Conservation (phyloP, 1,140 invertebrate genomes). For the Pogonognathellus flavescens region DNA sequence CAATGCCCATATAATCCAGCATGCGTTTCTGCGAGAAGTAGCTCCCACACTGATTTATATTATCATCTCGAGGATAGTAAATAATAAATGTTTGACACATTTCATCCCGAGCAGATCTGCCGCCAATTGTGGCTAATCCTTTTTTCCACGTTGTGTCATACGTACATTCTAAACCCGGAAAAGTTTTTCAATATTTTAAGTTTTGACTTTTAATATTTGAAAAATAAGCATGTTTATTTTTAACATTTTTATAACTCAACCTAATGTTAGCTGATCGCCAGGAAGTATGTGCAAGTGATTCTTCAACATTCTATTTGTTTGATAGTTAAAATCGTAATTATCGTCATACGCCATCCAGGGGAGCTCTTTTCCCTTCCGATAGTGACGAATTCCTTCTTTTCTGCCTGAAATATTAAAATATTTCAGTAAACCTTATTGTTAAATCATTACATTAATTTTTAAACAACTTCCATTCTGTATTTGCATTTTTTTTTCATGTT, state of each 20-base stretch:
- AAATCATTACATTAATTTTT: too few relatives aligned
- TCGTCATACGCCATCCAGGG: slow-evolving; percentile 45
- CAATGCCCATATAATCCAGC: slow-evolving; percentile 31
- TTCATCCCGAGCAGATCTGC: slow-evolving; percentile 35
- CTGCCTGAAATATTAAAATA: too few relatives aligned
- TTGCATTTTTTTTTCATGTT: too few relatives aligned
- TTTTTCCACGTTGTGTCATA: slow-evolving; percentile 55
- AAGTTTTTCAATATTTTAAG: neutral
- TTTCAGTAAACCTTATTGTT: too few relatives aligned
- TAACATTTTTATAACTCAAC: too few relatives aligned
- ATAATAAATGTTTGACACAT: slow-evolving; percentile 50
- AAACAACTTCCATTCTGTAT: too few relatives aligned
- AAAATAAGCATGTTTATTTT: too few relatives aligned
- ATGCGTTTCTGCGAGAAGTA: neutral
- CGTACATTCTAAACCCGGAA: slow-evolving; percentile 12
- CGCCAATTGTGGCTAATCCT: neutral
- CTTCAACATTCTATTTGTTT: slow-evolving; percentile 10
- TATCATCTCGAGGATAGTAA: slow-evolving; percentile 22
- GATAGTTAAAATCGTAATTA: slow-evolving; percentile 58
- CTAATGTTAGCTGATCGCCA: slow-evolving; percentile 53
- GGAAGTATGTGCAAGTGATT: slow-evolving; percentile 44
- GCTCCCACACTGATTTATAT: slow-evolving; percentile 8
- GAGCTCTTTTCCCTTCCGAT: slow-evolving; percentile 46
- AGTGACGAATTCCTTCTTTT: slow-evolving; percentile 47
- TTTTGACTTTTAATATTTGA: neutral